Base-by-base conservation (phyloP, 2,113 vertebrate genomes). In the Condylura cristata region DNA sequence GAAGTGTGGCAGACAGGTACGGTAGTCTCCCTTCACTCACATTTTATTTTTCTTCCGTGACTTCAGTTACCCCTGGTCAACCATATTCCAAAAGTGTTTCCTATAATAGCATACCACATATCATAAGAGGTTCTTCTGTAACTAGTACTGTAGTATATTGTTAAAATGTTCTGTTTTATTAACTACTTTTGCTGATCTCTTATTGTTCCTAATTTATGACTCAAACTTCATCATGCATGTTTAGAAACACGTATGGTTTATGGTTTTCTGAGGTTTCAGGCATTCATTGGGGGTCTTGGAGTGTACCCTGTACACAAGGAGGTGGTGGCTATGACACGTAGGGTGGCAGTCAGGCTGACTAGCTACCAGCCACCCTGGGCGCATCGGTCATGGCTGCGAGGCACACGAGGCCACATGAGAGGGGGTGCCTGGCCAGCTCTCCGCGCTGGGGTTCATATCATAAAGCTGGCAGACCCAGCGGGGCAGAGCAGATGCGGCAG, bases 401-500 rank as follows among this genome's bases (percentile, higher is more conserved):
- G 41, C 26, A 10, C 0, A 4, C 60, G 76, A 70, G 60, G 39
- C 78, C 58, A 3, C 1, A 0, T 56, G 41, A 26, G 3, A 13
- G 11, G 41, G 34, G 58, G 7, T 48, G 61, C 58, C 3, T 0
- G 17, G 46, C 32, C 9, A 63, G 63, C 20, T 78, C 79, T n/a
- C 39, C 22, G 8, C 5, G 0, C n/a, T 16, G 51, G 65, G 6
- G 34, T 87, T 95, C 78, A 65, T 34, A 46, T 60, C 24, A 63
- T 44, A 53, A 44, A 51, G 39, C 79, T 56, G 68, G 53, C 0
- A 1, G 76, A 46, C 30, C 46, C 2, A 0, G 0, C 17, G 86
- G 26, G 56, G 74, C 46, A 32, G 28, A 70, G 44, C 26, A 7
- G 44, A 28, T 3, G 2, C 26, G n/a, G 37, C 8, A 12, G 28